Evolutionary conservation across 37 sponge, comb jelly and placozoan genomes (phyloP), one percentile per base, ranked within the genome.

Genomic region (Halisarca cf. caerulea): DNA sequence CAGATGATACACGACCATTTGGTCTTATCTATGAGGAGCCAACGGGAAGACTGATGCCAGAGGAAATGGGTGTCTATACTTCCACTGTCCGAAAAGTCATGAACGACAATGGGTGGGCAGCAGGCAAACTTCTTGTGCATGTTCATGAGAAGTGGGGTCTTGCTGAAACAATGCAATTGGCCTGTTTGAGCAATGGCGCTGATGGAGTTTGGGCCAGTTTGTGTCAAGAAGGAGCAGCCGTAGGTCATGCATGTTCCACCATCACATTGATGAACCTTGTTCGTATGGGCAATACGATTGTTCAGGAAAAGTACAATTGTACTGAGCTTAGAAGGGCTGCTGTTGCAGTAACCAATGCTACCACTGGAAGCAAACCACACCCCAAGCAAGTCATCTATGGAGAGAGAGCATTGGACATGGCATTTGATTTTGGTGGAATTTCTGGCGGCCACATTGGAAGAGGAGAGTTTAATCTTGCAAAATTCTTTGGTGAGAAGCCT

Each of bases 111-210:
- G 88, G 88, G 25, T 87, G 88, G 88, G 69, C 39, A 59, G 41
- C 59, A 3, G 82, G 82, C 14, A 81, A 79, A 23, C 82, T 87
- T 54, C 60, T 87, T 59, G 82, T 82, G 33, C 88, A 87, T 69
- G 83, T 87, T 24, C 88, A 87, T 62, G 74, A 87, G 68, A 58
- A 82, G 47, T 87, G 73, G 82, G 88, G 69, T 2, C 74, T 87
- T 17, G 54, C 25, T 18, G 66, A 78, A n/a, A 80, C 53, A 2
- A 70, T 25, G 1, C 64, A 59, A 20, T 81, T 87, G 61, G 82
- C 66, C 37, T 82, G 81, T 51, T 53, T 87, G 6, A 51, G 47
- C 55, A 54, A 59, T 33, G 88, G 88, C 6, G 88, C 82, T 15
- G 53, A 83, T 58, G 88, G 88, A 24, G 82, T 87, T 39, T 87